Evolutionary conservation across 2,797 vertebrate species (phyloP), one percentile per base, ranked within the genome.

Genomic region (Typhlichthys eigenmanni): DNA sequence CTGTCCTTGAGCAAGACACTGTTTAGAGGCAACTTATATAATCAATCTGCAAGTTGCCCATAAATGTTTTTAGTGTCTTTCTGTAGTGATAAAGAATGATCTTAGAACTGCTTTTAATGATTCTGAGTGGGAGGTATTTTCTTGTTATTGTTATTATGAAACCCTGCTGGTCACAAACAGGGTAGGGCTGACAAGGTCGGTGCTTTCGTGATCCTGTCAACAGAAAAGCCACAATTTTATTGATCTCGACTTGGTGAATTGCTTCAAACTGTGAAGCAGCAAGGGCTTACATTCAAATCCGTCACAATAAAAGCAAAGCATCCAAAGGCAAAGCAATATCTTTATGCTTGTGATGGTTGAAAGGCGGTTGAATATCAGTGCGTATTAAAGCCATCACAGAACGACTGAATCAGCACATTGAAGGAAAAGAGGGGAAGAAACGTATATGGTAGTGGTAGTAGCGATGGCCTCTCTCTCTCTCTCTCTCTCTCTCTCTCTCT

Each of bases 351-450:
- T 55, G 19, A 53, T 7, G 34, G 32, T 5, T 47, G 48, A 59
- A 65, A 69, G 72, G 71, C 47, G 69, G 48, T 66, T 63, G 55
- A 78, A 79, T 67, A 55, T 71, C 55, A 72, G 71, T 58, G 61
- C 17, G 60, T 69, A 53, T 76, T 72, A n/a, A 68, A 75, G 64
- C 52, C 79, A 82, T 84, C 72, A 76, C 24, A 10, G 52, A 53
- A 32, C 55, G 62, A 70, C 80, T 55, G 48, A 16, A 11, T 24
- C 19, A 24, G 48, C 5, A 38, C 71, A 62, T 60, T 55, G 58
- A 54, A 47, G 48, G 47, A 62, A 9, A 1, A 16, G 24, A 45
- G 46, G 51, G 60, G 43, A 45, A 32, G 24, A 47, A 29, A 47
- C 8, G 17, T 57, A 3, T 9, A 60, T 2, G n/a, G 12, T 45